Percentiles rank a stretch among this genome's conserved stretches.
Evolutionary conservation across 2,113 vertebrate genomes (phyloP).

Genomic region (Phoxinus phoxinus): DNA sequence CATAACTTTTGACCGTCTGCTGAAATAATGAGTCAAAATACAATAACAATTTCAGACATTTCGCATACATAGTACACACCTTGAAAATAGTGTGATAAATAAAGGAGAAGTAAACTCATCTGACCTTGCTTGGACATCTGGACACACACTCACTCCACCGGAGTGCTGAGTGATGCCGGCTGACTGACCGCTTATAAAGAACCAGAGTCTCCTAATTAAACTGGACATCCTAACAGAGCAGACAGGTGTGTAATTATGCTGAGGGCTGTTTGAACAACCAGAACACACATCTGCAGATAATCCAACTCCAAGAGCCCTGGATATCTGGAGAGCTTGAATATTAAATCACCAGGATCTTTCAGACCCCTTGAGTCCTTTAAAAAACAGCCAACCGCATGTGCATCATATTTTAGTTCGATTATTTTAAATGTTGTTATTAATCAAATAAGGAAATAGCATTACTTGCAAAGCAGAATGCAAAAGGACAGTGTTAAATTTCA

Average conservation of each 20-base stretch:
- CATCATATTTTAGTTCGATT: background rate
- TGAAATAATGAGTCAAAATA: background rate
- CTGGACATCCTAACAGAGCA: background rate
- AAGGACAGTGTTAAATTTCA: background rate
- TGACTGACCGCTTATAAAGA: background rate
- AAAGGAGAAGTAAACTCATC: background rate
- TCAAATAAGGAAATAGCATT: background rate
- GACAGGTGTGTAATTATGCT: conserved; percentile 32
- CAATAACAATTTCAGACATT: background rate
- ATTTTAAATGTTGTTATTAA: too few species aligned
- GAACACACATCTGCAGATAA: conserved; percentile 18
- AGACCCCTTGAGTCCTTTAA: background rate
- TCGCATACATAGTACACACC: background rate
- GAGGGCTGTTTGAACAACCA: conserved; percentile 1
- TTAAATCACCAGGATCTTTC: background rate
- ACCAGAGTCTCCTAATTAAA: conserved; percentile 25
- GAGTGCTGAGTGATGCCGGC: background rate
- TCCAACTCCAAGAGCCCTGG: background rate
- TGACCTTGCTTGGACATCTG: background rate
- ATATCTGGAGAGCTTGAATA: background rate
- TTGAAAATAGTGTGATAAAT: background rate
- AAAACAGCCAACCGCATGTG: background rate
- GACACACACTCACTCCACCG: background rate
- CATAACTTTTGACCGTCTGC: background rate
- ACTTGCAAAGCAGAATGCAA: too few species aligned